phyloP scores from a whole-genome alignment of 1,140 invertebrate genomes.

The Helicoverpa armigera region DNA sequence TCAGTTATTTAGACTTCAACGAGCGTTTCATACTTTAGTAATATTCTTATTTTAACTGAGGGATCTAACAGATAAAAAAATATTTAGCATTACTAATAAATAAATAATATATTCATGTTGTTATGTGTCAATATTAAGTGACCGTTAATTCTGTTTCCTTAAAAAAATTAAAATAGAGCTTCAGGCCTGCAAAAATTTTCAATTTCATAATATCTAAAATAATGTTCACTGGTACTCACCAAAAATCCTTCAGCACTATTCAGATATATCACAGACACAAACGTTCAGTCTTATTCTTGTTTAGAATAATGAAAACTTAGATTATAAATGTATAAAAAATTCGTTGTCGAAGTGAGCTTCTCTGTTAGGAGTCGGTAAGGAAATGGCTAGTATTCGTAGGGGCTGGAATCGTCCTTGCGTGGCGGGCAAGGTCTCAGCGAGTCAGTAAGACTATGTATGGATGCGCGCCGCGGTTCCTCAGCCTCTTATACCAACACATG shows the following conservation, averaged over 20 bases:
- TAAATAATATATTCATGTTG: too few species aligned
- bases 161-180: background rate
- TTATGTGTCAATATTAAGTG: too few species aligned
- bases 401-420: constrained; percentile 80
- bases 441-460: constrained; percentile 71
- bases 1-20: constrained; percentile 24
- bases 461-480: constrained; percentile 71
- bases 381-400: constrained; percentile 79
- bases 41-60: background rate
- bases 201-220: background rate
- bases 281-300: constrained; percentile 42
- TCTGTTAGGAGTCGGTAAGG: constrained; percentile 68
- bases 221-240: constrained; percentile 40
- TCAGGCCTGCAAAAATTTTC: background rate
- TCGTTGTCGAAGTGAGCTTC: constrained; percentile 63
- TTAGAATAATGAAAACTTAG: constrained; percentile 33
- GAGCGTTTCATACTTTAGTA: background rate
- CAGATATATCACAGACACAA: constrained; percentile 34
- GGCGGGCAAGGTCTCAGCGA: constrained; percentile 77
- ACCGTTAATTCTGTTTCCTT: too few species aligned
- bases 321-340: background rate
- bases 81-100: background rate
- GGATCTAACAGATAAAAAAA: background rate
- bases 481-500: constrained; percentile 77
- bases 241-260: constrained; percentile 44